Base-by-base conservation (phyloP, 2,113 vertebrate species). In the Hirundichthys speculiger region DNA sequence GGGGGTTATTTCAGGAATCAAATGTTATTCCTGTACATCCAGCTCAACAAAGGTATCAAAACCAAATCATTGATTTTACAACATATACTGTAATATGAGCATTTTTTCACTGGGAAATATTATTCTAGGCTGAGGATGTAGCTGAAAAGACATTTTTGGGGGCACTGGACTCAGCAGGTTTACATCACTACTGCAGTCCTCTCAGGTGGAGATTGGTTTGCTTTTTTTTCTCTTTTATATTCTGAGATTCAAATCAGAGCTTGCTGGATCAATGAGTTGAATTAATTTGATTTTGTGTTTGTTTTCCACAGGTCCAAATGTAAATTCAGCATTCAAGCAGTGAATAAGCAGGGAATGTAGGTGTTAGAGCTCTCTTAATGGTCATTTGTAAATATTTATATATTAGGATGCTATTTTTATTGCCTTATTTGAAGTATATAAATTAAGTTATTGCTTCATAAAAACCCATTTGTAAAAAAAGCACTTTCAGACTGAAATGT, bases 1-100 rank as follows among this genome's bases (percentile, higher is more conserved):
- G 82, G 95, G 95, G 63, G 97, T 98, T 68, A 90, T 98, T 75
- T 93, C 95, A 69, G 96, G 93, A 85, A 98, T 98, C 85, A 95
- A 94, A 86, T 94, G 94, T 86, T 99, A 93, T 86, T 93, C 95
- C 76, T 93, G 92, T 82, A 94, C 92, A 80, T 94, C 91, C 80
- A 94, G 89, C 72, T 74, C 91, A 74, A 87, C 89, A 76, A 97
- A 96, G 94, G 98, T 98, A 91, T 87, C 73, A 30, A 30, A 48
- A 8, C n/a, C 16, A 38, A 15, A 20, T 34, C 5, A 2, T 21
- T 30, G 1, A 5, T 58, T 19, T n/a, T 24, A 1, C 43, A 59
- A 4, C 19, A 15, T 73, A 27, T 34, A 42, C 20, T 38, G 6
- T n/a, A 21, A 14, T 38, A 14, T 16, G 22, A 15, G 20, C 12